Evolutionary conservation across 2,888 invertebrate genomes (phyloP), one percentile per base, ranked within the genome.

Genomic region (Bellardia bayeri): DNA sequence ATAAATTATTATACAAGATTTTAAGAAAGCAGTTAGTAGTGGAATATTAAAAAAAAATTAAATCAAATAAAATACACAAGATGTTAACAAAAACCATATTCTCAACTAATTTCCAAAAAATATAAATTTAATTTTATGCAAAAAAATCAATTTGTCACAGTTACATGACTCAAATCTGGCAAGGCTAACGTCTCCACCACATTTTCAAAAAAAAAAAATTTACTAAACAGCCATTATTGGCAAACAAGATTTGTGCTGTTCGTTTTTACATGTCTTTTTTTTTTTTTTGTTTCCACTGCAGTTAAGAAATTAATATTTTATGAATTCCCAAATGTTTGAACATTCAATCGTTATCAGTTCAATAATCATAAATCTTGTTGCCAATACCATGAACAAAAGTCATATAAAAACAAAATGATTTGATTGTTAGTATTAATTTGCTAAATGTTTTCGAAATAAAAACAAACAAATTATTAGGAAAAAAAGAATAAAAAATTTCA

Each of bases 371-470:
- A 86, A 86, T 86, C 72, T 82, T 86, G 82, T 63, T 79, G 40
- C 42, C 45, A 45, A 23, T 16, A 63, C 23, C 51, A 37, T 23
- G 58, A 78, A 78, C 75, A 81, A 81, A 82, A 76, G 56, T 71
- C 45, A 82, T 79, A 56, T 40, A 9, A 68, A 83, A 80, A 86
- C 86, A 86, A 86, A 86, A 80, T 80, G 86, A 76, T 86, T 86
- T 72, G 71, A 83, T 83, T 83, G 83, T 76, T 86, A 75, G 68
- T 75, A 80, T 86, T 83, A 86, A 86, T 83, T 86, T 80, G 86
- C 80, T 86, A 86, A 86, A 86, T 86, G 86, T 83, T 83, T 86
- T 83, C 40, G 9, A 83, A 69, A 80, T 71, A 63, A 64, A 79
- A 69, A 30, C 13, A 49, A 33, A 71, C n/a, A 51, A 69, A 49